Evolutionary conservation across 2,113 vertebrate species (phyloP), one percentile per base, ranked within the genome.

Genomic region (Vombatus ursinus): DNA sequence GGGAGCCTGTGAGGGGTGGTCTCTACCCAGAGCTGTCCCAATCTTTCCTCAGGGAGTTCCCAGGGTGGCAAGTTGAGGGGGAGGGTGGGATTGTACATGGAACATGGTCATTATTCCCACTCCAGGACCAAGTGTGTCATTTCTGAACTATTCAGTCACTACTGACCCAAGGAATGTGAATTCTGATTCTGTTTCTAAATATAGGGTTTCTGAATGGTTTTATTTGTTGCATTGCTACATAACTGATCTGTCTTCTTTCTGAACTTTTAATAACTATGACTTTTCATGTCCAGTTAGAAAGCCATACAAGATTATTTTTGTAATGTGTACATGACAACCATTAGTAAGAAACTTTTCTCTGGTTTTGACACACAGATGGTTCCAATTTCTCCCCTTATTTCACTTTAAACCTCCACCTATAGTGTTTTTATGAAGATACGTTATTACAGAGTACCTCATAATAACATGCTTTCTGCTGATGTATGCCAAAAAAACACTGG

Each of bases 361-460:
- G 97, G 97, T 98, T 98, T 98, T 96, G 96, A 97, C 98, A 98
- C 98, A 98, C 98, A 99, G 98, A 98, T 99, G 98, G 98, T 99
- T 98, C 96, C 97, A 98, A 98, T 98, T 98, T 98, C 98, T 98
- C 98, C 98, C 97, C 97, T 98, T 95, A 95, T 98, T 98, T 98
- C 98, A 98, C 97, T 98, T 98, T 98, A 98, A 98, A 98, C 98
- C 97, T 98, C 97, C 97, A 98, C 98, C 98, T 99, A 98, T 98
- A 98, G 98, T 98, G 98, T 98, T 98, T 84, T 98, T 98, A 98
- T 98, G 98, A 98, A 98, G 98, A 98, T 98, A 98, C 98, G 98
- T 99, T 98, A 99, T 98, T 99, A 98, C 98, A 98, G 98, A 98
- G 98, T 98, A 98, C 97, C 98, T 99, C 98, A 98, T 98, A 98